A percentile compares a stretch with the other conserved stretches of the same genome.
These are phyloP conservation scores for Lepidothrix coronata DNA, from an alignment of 2,113 vertebrate genomes.

Conservation along the genomic window DNA sequence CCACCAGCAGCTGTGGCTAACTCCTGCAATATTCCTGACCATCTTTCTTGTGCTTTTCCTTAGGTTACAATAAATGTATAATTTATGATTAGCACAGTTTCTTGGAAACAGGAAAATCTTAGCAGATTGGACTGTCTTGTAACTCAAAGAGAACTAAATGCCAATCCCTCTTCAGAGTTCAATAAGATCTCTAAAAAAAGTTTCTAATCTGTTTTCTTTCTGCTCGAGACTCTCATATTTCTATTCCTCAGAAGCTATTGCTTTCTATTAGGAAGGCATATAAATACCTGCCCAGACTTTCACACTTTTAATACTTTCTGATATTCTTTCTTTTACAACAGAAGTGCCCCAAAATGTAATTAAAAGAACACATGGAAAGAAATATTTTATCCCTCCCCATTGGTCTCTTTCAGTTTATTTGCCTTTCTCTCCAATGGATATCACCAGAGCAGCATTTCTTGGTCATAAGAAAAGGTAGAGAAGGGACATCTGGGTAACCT, in stretches of 20 bases:
- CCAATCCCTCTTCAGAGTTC: neutral
- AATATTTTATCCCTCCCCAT: neutral
- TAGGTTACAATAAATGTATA: neutral
- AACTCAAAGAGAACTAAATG: neutral
- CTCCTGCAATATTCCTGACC: neutral
- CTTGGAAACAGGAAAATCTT: neutral
- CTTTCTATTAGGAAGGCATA: neutral
- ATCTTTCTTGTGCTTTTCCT: neutral
- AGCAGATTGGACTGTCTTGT: neutral
- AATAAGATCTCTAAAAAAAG: neutral
- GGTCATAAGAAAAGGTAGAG: neutral
- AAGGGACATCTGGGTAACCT: fast-evolving
- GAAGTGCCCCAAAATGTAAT: neutral
- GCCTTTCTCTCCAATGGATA: neutral
- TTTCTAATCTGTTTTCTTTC: neutral
- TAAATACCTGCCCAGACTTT: neutral
- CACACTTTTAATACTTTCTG: neutral
- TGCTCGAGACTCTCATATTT: neutral
- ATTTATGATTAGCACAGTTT: neutral
- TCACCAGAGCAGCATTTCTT: neutral
- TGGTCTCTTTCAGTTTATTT: neutral
- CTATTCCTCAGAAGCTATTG: neutral
- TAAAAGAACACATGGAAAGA: neutral
- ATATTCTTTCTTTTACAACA: neutral
- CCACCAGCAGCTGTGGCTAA: neutral